Evolutionary conservation across 2,888 invertebrate species (phyloP), one percentile per base, ranked within the genome.

Genomic region (Cetonia aurata): DNA sequence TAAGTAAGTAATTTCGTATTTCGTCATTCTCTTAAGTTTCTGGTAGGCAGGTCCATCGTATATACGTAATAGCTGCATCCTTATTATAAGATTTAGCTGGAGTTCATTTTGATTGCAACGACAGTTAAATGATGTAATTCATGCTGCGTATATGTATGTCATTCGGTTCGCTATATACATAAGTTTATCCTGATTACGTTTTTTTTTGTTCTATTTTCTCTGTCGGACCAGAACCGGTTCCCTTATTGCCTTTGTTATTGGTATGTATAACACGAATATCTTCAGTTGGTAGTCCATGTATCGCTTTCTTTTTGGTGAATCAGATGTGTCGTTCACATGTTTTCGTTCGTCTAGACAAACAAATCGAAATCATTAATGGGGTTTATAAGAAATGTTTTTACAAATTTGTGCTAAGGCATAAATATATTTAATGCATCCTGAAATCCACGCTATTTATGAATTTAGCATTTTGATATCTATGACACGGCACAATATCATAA

Each of bases 321-420:
- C 4, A 37, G 9, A 1, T 19, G 37, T 48, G 62, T 62, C 62
- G 48, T 19, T 50, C 50, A 50, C 62, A 37, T 50, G 3, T 50
- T 60, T n/a, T n/a, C n/a, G n/a, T n/a, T 17, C 9, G 62, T 62
- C 62, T 62, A 62, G 62, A 62, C 62, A 50, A 62, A 62, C 62
- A 48, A 62, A 50, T 62, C 10, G 37, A 50, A 50, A 33, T 31
- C 12, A 50, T 50, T 50, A 50, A 48, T 62, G 37, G n/a, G 8
- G 10, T 37, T 2, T 25, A 12, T 52, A 6, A 52, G 37, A 8
- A 37, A 37, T 37, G 10, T 37, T 37, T 37, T 37, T 37, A 25
- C 25, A 25, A 25, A 25, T 25, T 25, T 25, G 25, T 25, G 25
- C 25, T 4, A n/a, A n/a, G n/a, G n/a, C n/a, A n/a, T n/a, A n/a